These are phyloP conservation scores for Saxidomus purpurata DNA, from an alignment of 1,140 invertebrate genomes.

Conservation along the genomic window DNA sequence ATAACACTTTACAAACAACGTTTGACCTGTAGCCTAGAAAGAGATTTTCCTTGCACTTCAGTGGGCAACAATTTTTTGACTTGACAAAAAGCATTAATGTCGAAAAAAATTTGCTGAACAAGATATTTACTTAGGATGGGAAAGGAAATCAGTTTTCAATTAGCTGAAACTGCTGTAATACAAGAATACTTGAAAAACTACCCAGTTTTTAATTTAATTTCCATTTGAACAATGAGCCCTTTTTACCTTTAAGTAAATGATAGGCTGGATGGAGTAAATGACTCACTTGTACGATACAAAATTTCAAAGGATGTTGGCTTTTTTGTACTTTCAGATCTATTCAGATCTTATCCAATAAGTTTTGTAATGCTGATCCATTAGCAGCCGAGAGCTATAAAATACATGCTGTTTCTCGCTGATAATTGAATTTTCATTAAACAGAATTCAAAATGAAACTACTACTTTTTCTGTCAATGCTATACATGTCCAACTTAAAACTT, in stretches of 20 bases:
- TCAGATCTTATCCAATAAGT: not conserved
- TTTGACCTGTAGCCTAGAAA: not conserved
- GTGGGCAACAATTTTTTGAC: not conserved
- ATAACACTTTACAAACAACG: not conserved
- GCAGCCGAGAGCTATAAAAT: too few species aligned
- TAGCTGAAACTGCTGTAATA: not conserved
- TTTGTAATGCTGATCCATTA: too few species aligned
- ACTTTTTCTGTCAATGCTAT: too few species aligned
- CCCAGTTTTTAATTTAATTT: not conserved
- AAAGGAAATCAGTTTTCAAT: not conserved
- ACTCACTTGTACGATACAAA: not conserved
- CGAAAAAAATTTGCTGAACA: not conserved
- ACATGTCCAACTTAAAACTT: too few species aligned
- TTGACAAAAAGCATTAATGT: not conserved
- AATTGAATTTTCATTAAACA: too few species aligned
- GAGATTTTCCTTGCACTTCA: not conserved
- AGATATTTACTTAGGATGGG: not conserved
- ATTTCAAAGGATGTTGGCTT: not conserved
- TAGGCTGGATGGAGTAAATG: not conserved
- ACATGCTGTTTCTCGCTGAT: too few species aligned
- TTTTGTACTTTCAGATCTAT: not conserved
- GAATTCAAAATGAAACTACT: too few species aligned
- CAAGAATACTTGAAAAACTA: not conserved
- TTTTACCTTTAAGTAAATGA: conserved; percentile 3
- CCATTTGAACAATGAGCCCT: not conserved